phyloP scores from a whole-genome alignment of 92 coral and sea anemone genomes.

The Phenganax stokvisi region DNA sequence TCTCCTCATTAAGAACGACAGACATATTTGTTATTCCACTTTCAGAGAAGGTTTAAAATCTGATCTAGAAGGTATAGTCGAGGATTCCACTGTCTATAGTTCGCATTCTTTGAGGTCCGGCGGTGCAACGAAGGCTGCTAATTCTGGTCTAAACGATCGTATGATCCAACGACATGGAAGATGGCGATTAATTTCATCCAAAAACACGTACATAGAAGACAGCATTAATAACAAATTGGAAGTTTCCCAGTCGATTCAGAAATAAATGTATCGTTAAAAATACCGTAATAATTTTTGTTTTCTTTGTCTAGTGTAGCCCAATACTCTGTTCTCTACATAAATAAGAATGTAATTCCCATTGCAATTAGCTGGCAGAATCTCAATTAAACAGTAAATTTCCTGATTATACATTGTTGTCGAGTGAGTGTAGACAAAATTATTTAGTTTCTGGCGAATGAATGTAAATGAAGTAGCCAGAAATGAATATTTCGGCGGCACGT shows the following conservation, averaged over 20 bases:
- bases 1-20: constrained; percentile 37
- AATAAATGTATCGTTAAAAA: too few species aligned
- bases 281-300: too few species aligned
- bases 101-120: constrained; percentile 43
- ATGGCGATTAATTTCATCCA: constrained; percentile 43
- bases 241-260: neutral
- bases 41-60: constrained; percentile 43
- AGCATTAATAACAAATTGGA: neutral
- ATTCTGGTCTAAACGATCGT: constrained; percentile 2
- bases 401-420: too few species aligned
- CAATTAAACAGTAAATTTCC: too few species aligned
- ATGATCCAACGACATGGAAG: constrained; percentile 53
- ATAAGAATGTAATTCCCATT: too few species aligned
- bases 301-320: too few species aligned
- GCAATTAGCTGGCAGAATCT: too few species aligned
- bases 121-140: neutral
- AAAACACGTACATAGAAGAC: constrained; percentile 8
- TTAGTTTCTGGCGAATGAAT: too few species aligned
- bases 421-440: too few species aligned
- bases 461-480: too few species aligned
- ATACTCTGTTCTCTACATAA: too few species aligned
- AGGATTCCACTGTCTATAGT: constrained; percentile 40
- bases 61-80: constrained; percentile 40
- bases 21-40: constrained; percentile 42
- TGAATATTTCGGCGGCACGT: too few species aligned